Evolutionary conservation across 2,888 invertebrate genomes (phyloP), one percentile per base, ranked within the genome.

Genomic region (Arctia plantaginis): DNA sequence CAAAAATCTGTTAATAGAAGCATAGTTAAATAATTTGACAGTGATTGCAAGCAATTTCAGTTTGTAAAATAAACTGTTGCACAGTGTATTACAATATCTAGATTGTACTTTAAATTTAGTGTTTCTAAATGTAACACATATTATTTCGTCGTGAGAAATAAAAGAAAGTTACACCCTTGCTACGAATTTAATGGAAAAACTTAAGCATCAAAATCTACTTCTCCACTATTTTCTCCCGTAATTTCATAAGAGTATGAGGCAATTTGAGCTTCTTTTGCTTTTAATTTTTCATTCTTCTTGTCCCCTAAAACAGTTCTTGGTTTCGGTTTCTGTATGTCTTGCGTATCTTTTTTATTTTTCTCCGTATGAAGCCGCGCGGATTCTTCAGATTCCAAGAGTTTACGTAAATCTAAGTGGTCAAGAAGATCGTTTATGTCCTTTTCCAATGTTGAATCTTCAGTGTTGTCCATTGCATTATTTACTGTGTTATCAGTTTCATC

Each of bases 361-460:
- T 69, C 35, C 2, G n/a, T 23, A 27, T 13, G 27, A 55, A 13
- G 8, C 6, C 39, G 66, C 20, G 65, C 23, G 35, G 18, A 0
- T 27, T 72, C 72, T 15, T 18, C 44, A 33, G 73, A 64, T 41
- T 73, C 62, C 12, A 73, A 51, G 35, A 73, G 68, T 47, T 73
- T 69, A 51, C 30, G 68, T 35, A 73, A 20, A 23, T 73, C 73
- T 73, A 73, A 69, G 18, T 73, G 51, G 79, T 73, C 64, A 64
- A 73, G 73, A 27, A 73, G 64, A 39, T 35, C 47, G n/a, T 35
- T 47, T 23, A 73, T 73, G 3, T 73, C 69, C 12, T 65, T 47
- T 20, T 73, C 55, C 35, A 73, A 51, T 39, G 47, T 23, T 39
- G 44, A 35, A 15, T 73, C 73, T n/a, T 69, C 55, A 35, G 20